These are phyloP conservation scores for Varecia variegata DNA, from an alignment of 2,797 vertebrate genomes.

Conservation along the genomic window DNA sequence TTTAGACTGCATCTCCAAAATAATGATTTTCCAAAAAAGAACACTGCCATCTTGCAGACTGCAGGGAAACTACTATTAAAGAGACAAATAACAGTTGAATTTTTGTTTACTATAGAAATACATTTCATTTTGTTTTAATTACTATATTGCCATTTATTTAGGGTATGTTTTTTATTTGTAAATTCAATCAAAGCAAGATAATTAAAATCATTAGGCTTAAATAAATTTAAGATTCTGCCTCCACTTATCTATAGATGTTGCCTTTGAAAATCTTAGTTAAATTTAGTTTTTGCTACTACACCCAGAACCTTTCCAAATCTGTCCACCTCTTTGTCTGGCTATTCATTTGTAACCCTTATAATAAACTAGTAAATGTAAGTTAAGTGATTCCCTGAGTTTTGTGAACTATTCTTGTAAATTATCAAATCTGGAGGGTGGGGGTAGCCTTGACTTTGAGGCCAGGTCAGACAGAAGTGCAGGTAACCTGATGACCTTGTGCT, in stretches of 20 bases:
- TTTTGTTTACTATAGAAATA: not conserved
- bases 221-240: not conserved
- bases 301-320: not conserved
- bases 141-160: not conserved
- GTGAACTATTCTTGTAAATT: not conserved
- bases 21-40: constrained; percentile 29
- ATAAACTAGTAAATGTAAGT: not conserved
- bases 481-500: not conserved
- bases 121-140: not conserved
- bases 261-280: not conserved
- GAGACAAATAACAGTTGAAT: not conserved
- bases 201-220: not conserved
- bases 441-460: not conserved
- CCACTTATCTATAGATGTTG: not conserved
- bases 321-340: not conserved
- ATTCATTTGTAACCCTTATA: not conserved
- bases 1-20: constrained; percentile 37
- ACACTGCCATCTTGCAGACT: constrained; percentile 42
- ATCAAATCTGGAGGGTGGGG: not conserved
- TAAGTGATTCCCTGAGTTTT: not conserved
- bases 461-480: not conserved
- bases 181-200: not conserved
- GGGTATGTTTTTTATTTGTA: not conserved
- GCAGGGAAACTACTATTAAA: constrained; percentile 25
- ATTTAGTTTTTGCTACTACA: not conserved